Percentiles rank a stretch among this genome's conserved stretches.
These are phyloP conservation scores for Anastrepha ludens DNA, from an alignment of 1,140 invertebrate species.

Conservation along the genomic window DNA sequence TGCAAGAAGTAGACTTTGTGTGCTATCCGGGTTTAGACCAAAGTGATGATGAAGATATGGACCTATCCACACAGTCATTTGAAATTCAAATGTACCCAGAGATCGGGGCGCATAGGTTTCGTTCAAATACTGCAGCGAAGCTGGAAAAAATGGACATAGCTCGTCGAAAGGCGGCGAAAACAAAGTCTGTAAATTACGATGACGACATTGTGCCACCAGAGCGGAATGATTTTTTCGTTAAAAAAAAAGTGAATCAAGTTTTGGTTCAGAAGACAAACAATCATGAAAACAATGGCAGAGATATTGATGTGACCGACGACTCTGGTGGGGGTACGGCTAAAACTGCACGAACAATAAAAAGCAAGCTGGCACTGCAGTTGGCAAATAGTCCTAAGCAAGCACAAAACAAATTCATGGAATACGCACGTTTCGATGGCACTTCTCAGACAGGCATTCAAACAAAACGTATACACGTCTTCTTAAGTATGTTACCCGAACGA, in stretches of 20 bases:
- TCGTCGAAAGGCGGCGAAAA: constrained; percentile 85
- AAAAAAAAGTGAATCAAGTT: constrained; percentile 59
- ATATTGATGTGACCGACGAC: constrained; percentile 52
- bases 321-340: background rate
- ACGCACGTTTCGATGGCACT: constrained; percentile 93
- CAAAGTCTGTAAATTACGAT: constrained; percentile 87
- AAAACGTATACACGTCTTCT: constrained; percentile 89
- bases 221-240: constrained; percentile 81
- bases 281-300: constrained; percentile 68
- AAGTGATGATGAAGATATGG: constrained; percentile 84
- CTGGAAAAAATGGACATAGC: constrained; percentile 93
- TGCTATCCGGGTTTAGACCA: constrained; percentile 85
- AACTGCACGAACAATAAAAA: constrained; percentile 60
- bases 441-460: constrained; percentile 85
- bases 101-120: constrained; percentile 82
- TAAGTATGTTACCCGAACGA: constrained; percentile 88
- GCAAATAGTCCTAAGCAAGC: constrained; percentile 84
- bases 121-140: constrained; percentile 92
- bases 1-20: constrained; percentile 77
- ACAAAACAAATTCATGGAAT: constrained; percentile 91
- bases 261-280: constrained; percentile 73
- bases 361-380: constrained; percentile 84
- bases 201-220: constrained; percentile 75
- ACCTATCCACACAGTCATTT: constrained; percentile 80
- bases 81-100: constrained; percentile 84